These are phyloP conservation scores for Phenganax marumi DNA, from an alignment of 92 coral and sea anemone genomes.

Conservation along the genomic window DNA sequence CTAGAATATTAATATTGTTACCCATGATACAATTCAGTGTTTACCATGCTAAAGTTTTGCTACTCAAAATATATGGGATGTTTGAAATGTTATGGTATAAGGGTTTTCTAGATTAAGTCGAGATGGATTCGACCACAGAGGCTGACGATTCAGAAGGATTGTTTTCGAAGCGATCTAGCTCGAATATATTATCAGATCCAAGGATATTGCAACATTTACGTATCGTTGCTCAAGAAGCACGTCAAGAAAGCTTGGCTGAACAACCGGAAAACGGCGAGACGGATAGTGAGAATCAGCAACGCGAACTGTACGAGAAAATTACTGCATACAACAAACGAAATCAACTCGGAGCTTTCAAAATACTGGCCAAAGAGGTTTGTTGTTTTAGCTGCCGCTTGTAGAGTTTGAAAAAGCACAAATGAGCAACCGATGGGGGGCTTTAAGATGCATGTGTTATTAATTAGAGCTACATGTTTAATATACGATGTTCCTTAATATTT, in stretches of 20 bases:
- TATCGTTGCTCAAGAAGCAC: slow-evolving; percentile 98
- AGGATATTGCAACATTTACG: slow-evolving; percentile 88
- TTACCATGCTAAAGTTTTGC: background rate
- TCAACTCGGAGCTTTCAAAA: slow-evolving; percentile 93
- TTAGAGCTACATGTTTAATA: background rate
- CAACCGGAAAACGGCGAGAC: slow-evolving; percentile 73
- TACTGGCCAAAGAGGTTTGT: slow-evolving; percentile 78
- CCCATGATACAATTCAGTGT: slow-evolving; percentile 22
- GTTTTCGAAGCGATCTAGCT: slow-evolving; percentile 89
- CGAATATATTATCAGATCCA: slow-evolving; percentile 89
- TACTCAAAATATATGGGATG: slow-evolving; percentile 6
- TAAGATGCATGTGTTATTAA: background rate
- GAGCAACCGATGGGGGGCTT: slow-evolving; percentile 15
- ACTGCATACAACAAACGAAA: slow-evolving; percentile 81
- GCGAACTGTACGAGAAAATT: slow-evolving; percentile 87
- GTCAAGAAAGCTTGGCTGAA: slow-evolving; percentile 66
- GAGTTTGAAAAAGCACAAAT: slow-evolving; percentile 24
- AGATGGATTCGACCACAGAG: slow-evolving; percentile 70
- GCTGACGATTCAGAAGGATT: slow-evolving; percentile 71
- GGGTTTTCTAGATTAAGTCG: background rate
- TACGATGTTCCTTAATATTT: background rate
- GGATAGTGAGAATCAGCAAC: slow-evolving; percentile 75
- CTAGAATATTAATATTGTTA: background rate
- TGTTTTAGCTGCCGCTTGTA: background rate
- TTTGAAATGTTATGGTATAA: background rate